Evolutionary conservation across 2,888 invertebrate genomes (phyloP).

Genomic region (Euplexia lucipara): DNA sequence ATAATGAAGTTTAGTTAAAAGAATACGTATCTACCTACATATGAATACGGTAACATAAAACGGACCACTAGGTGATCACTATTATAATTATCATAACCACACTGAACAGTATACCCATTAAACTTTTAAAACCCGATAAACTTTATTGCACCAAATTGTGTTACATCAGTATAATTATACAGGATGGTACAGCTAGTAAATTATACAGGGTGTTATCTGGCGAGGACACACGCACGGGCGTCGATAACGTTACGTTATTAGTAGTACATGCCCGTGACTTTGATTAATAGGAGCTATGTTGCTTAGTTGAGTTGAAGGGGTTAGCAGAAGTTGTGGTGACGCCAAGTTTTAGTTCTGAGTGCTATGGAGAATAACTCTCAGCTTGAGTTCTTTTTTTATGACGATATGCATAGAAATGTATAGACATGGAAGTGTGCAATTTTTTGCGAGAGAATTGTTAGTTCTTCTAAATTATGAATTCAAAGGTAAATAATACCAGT

Average conservation of each 20-base stretch:
- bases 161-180: slow-evolving; percentile 54
- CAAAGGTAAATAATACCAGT: too few relatives aligned
- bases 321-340: slow-evolving; percentile 9
- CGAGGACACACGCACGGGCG: slow-evolving; percentile 57
- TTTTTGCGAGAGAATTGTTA: too few relatives aligned
- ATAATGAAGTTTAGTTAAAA: too few relatives aligned
- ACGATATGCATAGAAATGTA: neutral
- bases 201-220: slow-evolving; percentile 65
- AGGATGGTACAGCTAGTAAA: slow-evolving; percentile 55
- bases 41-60: too few relatives aligned
- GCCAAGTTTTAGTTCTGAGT: slow-evolving; percentile 13
- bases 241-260: slow-evolving; percentile 62
- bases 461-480: too few relatives aligned
- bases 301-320: slow-evolving; percentile 35
- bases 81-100: too few relatives aligned
- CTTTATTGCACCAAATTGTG: slow-evolving; percentile 30
- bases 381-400: neutral
- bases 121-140: slow-evolving; percentile 1
- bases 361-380: neutral
- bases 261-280: slow-evolving; percentile 49
- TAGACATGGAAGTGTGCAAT: too few relatives aligned
- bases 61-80: too few relatives aligned
- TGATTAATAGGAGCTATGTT: slow-evolving; percentile 53
- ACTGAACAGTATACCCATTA: too few relatives aligned
- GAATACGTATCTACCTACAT: too few relatives aligned